Evolutionary conservation across 1,140 invertebrate genomes (phyloP), one percentile per base, ranked within the genome.

Genomic region (Drosophila yakuba): DNA sequence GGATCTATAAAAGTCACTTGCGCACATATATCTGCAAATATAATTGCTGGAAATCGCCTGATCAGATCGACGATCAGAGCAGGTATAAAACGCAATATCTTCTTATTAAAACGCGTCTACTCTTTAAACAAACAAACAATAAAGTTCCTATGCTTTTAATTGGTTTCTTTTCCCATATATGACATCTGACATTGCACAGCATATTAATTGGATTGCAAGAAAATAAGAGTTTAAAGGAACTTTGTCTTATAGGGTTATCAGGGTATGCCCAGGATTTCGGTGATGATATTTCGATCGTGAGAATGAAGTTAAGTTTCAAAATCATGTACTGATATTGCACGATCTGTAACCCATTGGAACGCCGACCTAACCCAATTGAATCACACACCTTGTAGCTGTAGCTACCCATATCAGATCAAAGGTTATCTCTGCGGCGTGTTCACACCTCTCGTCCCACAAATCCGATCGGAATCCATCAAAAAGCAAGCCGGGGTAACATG

Each of bases 381-480:
- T 60, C 38, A 12, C 56, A 44, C 39, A 56, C 10, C 8, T 11
- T 11, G 23, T 48, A n/a, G 47, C 2, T 11, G 23, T 48, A n/a
- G 47, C 2, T 14, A 28, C 15, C 6, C 45, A 6, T 32, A 32
- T 32, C 32, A 32, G 28, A n/a, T 15, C 20, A 62, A 59, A 62
- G 59, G 59, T 62, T 62, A 62, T 62, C 48, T 50, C 48, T n/a
- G 48, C 28, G 48, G 32, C 50, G 6, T 52, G 50, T 52, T 52
- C 50, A 36, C 60, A 63, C 38, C 60, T 60, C 38, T 60, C 25
- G 38, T 23, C 60, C 44, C 17, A 50, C 60, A 66, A 67, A 72
- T 72, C 51, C 39, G 52, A 71, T 58, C 15, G 64, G 55, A 71
- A 71, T 69, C 50, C 48, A 69, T 69, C 67, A 69, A 69, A 69